Percentiles rank a stretch among this genome's conserved stretches.
phyloP scores from a whole-genome alignment of 2,797 vertebrate genomes.

The Protonibea diacanthus region DNA sequence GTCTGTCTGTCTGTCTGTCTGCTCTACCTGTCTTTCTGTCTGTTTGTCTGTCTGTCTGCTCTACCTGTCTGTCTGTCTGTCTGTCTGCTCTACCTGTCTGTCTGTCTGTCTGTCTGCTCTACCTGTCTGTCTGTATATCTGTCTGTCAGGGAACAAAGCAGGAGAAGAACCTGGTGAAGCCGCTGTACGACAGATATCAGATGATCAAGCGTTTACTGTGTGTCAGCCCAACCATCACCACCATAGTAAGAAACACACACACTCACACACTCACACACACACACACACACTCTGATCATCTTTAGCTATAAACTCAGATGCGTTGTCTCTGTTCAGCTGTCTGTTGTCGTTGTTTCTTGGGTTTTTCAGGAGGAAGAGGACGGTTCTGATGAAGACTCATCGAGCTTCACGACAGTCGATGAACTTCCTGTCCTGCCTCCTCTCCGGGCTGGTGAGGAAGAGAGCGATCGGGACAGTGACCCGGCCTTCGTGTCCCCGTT shows the following conservation, averaged over 20 bases:
- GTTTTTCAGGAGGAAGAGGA: conserved; percentile 94
- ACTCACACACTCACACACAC: neutral
- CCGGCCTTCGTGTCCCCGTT: conserved; percentile 87
- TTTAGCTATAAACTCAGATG: too few relatives aligned
- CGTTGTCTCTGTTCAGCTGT: neutral
- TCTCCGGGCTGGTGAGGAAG: conserved; percentile 78
- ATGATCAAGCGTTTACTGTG: conserved; percentile 94
- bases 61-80: too few relatives aligned
- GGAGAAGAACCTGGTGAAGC: conserved; percentile 94
- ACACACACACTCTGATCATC: too few relatives aligned
- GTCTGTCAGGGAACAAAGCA: conserved; percentile 87
- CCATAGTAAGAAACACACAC: conserved; percentile 88
- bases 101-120: too few relatives aligned
- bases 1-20: too few relatives aligned
- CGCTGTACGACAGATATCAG: conserved; percentile 95
- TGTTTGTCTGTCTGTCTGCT: too few relatives aligned
- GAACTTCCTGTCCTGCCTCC: conserved; percentile 73
- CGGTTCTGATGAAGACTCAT: conserved; percentile 94
- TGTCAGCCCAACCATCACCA: conserved; percentile 89
- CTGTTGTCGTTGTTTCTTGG: conserved; percentile 2
- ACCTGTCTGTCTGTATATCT: neutral
- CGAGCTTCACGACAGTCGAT: conserved; percentile 51
- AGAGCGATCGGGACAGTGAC: conserved; percentile 86
- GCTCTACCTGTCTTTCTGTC: too few relatives aligned
- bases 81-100: too few relatives aligned